Evolutionary conservation across 2,113 vertebrate genomes (phyloP), one percentile per base, ranked within the genome.

Genomic region (Saguinus midas): DNA sequence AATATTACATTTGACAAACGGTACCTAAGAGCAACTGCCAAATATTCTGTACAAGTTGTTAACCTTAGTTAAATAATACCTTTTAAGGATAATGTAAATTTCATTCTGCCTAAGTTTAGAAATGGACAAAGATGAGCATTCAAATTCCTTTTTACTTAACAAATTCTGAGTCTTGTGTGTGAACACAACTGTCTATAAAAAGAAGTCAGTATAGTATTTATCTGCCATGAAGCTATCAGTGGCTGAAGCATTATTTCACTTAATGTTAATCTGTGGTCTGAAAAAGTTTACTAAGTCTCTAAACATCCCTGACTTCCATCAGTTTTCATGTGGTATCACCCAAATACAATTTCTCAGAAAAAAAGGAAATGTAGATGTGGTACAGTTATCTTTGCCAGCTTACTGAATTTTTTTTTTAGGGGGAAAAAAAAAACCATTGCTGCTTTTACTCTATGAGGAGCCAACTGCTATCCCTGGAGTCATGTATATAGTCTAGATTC

Each of bases 291-390:
- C 9, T 76, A 7, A 12, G 5, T 84, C 27, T 50, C 55, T 70
- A 80, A 83, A 58, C 14, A 75, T 35, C 23, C n/a, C 20, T 90
- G 37, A 61, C 2, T 92, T 73, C n/a, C 78, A 23, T 72, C 14
- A 55, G 21, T n/a, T 29, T 79, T 16, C 55, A 93, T 81, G 88
- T 57, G 40, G 6, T 93, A 68, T 61, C 29, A 91, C 5, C 25
- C 25, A 16, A 94, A 84, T 81, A 61, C 64, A 87, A 76, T 48
- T 91, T 68, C 29, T 93, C 18, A 76, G 84, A 91, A 83, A 97
- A 78, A 87, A 8, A 3, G 13, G 75, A 80, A 85, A 45, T 64
- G 61, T 64, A 80, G 80, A 45, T 64, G 61, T 64, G 27, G 25
- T 55, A 4, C 55, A 29, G 52, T 85, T 89, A 96, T 14, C 16